Evolutionary conservation across 2,797 vertebrate genomes (phyloP), one percentile per base, ranked within the genome.

Genomic region (Aeoliscus strigatus): DNA sequence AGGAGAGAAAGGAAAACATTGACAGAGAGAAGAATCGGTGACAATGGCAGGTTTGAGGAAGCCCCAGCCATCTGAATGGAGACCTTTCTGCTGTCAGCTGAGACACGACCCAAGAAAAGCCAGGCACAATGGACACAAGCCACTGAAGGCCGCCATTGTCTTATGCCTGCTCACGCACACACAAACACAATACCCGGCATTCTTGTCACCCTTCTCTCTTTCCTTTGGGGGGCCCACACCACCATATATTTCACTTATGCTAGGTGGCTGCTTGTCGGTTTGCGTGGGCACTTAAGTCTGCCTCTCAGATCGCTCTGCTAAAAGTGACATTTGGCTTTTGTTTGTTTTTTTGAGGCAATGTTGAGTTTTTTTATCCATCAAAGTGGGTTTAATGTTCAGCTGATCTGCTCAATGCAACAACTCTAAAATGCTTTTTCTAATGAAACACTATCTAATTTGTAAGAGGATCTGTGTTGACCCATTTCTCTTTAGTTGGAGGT

Each of bases 141-240:
- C 67, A 59, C 32, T 68, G 68, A 85, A 81, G 67, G 77, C 53
- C 13, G 1, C 1, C 69, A 70, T 81, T 80, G 80, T 85, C 46
- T 55, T 10, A 17, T 3, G 30, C 41, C 58, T 3, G 3, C 18
- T 21, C 27, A 86, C 10, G 54, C 70, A 16, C 38, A 17, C 36
- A 11, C 34, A 2, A 24, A 21, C 27, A 86, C 81, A 83, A 84
- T 77, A 56, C 24, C 8, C 35, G 46, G 57, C 67, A 58, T 83
- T 81, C 69, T 84, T 52, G 27, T 35, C 33, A 2, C 21, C 57
- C 39, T 59, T 49, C 46, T 36, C 76, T 62, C 3, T 58, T 50
- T 70, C 46, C 63, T 70, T 71, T 38, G 18, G 18, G n/a, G 2
- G 2, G 24, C 24, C 69, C 60, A 75, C 79, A 39, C 1, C 49